Base-by-base conservation (phyloP, 2,797 vertebrate species). In the Eurystomus glaucurus region DNA sequence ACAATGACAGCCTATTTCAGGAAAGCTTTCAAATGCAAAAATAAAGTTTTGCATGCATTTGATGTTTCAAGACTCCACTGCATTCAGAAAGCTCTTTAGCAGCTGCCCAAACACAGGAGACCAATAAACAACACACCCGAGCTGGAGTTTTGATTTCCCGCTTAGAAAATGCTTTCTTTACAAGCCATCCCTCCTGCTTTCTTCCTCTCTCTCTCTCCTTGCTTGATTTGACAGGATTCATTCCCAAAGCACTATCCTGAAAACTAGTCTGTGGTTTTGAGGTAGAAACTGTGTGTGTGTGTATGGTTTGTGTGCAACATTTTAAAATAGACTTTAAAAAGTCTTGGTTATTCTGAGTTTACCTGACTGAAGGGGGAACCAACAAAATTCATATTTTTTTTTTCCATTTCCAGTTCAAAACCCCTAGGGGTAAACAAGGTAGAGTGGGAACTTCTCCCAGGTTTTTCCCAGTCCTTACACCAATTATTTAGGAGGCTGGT, bases 331-430 rank as follows among this genome's bases (percentile, higher is more conserved):
- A 28, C 16, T 74, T 87, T 43, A 0, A 2, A 58, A 81, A 71
- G 14, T 4, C 26, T 62, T 78, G 11, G 5, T 68, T 78, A 52
- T 83, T 93, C 33, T 23, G 29, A 22, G 5, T 65, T 78, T 33
- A 41, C 19, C 39, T 93, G 37, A 29, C 31, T 70, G 26, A 33
- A 35, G 5, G 8, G 5, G 17, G 6, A 76, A 64, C 4, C 2
- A 84, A 52, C 2, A 92, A 31, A 81, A 69, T 75, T 62, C 33
- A 58, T 18, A 17, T 31, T 64, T 75, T 43, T 43, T 43, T 43
- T 80, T 89, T 75, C 15, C 7, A 29, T 82, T 90, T 84, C 76
- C 69, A 72, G 29, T 26, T 93, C 45, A 75, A 62, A 91, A 70
- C 31, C 8, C 70, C 9, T 45, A 43, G 60, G 18, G 48, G 14